These are phyloP conservation scores for Caenorhabditis tropicalis DNA, from an alignment of 1,140 invertebrate species.

Conservation along the genomic window DNA sequence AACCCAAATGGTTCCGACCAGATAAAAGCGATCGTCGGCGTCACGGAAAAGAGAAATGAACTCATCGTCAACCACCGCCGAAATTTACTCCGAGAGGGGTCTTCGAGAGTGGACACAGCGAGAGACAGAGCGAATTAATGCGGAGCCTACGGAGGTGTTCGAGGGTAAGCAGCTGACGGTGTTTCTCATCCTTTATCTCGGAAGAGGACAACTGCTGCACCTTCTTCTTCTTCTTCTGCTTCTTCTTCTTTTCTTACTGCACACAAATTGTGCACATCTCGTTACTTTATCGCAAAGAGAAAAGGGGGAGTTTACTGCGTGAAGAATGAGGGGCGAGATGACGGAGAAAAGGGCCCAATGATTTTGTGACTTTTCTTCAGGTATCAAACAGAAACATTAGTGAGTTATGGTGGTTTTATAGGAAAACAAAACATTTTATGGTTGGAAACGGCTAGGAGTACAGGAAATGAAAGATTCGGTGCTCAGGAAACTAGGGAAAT, in stretches of 20 bases:
- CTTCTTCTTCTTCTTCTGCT: conserved; percentile 9
- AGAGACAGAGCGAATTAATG: conserved; percentile 29
- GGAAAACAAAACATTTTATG: neutral
- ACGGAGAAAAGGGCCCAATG: conserved; percentile 6
- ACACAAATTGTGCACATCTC: conserved; percentile 40
- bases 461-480: no score
- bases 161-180: conserved; percentile 43
- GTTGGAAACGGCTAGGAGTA: neutral
- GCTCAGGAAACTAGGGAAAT: no score
- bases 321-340: neutral
- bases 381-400: conserved; percentile 34
- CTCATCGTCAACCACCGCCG: conserved; percentile 3
- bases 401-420: conserved; percentile 9
- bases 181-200: conserved; percentile 43
- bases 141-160: conserved; percentile 37
- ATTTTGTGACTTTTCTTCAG: conserved; percentile 36
- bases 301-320: conserved; percentile 38
- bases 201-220: conserved; percentile 9
- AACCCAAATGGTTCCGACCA: neutral
- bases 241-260: conserved; percentile 11
- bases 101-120: conserved; percentile 27
- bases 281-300: conserved; percentile 42
- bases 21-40: neutral
- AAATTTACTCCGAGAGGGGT: conserved; percentile 27
- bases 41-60: conserved; percentile 35